Evolutionary conservation across 2,113 vertebrate genomes (phyloP).

Genomic region (Petroica traversi): DNA sequence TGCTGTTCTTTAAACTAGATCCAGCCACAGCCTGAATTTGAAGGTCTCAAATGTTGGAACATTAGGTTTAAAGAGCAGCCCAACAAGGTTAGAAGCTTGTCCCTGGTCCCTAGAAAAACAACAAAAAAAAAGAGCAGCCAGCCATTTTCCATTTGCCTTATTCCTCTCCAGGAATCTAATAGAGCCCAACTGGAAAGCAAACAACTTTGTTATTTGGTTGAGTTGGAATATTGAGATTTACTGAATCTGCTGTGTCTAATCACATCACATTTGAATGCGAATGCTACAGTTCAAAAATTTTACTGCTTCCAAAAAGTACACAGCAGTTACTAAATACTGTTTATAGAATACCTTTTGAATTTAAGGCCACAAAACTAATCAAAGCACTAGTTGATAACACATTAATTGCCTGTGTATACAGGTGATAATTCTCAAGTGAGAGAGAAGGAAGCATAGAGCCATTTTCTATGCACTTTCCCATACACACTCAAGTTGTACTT

Average conservation of each 20-base stretch:
- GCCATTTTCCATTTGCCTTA: not conserved
- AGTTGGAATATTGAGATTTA: not conserved
- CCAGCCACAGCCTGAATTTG: constrained; percentile 20
- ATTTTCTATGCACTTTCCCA: not conserved
- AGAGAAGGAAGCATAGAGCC: not conserved
- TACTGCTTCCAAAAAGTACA: not conserved
- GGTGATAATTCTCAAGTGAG: not conserved
- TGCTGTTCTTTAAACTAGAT: constrained; percentile 22
- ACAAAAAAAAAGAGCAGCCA: not conserved
- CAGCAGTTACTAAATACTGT: not conserved
- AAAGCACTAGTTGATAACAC: not conserved
- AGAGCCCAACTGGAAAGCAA: not conserved
- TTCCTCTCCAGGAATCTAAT: not conserved
- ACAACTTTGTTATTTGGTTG: not conserved
- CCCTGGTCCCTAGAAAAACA: not conserved
- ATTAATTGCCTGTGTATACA: not conserved
- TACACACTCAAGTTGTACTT: not conserved
- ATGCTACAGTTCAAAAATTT: not conserved
- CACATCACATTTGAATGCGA: not conserved
- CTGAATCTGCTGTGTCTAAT: not conserved
- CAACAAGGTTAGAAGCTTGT: constrained; percentile 1
- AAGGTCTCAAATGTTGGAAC: constrained; percentile 20
- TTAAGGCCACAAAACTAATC: not conserved
- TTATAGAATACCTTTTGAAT: not conserved
- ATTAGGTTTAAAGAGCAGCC: not conserved